A percentile compares a stretch with the other conserved stretches of the same genome.
Conservation (phyloP, 1,140 invertebrate species). For the Cherax destructor region DNA sequence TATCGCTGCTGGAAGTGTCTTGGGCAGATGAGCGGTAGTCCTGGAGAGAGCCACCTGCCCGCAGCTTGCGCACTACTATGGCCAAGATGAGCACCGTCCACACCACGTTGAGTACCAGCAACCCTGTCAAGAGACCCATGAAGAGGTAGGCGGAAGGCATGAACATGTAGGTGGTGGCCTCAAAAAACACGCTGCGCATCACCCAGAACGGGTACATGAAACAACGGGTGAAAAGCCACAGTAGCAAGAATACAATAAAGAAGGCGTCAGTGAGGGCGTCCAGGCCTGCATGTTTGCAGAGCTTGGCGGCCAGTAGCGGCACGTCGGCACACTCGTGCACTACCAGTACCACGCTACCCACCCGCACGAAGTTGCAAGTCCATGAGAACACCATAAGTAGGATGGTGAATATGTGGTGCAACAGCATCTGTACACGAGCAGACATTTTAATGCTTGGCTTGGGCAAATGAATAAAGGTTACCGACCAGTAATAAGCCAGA, state of each 20-base stretch:
- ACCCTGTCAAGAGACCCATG: neutral
- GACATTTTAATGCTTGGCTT: constrained; percentile 22
- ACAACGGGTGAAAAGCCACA: constrained; percentile 43
- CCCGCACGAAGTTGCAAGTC: constrained; percentile 90
- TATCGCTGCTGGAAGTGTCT: neutral
- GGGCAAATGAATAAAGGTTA: constrained; percentile 91
- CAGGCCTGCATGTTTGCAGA: constrained; percentile 30
- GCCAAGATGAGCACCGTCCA: neutral
- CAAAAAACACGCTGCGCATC: neutral
- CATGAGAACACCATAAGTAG: constrained; percentile 49
- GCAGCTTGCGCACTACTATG: neutral
- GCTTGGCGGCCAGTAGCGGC: constrained; percentile 79
- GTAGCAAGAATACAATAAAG: constrained; percentile 45
- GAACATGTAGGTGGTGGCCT: constrained; percentile 23
- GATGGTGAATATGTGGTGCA: constrained; percentile 53
- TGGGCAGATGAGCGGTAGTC: neutral
- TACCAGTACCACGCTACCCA: constrained; percentile 93
- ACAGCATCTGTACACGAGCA: neutral
- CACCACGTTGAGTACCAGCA: neutral
- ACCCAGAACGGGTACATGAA: constrained; percentile 58
- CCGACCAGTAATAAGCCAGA: constrained; percentile 95
- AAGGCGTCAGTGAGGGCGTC: constrained; percentile 6
- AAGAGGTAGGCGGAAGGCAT: constrained; percentile 15
- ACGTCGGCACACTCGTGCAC: constrained; percentile 96
- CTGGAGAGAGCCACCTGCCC: neutral